These are phyloP conservation scores for Platyscelio sp. DNA, from an alignment of 2,888 invertebrate genomes.

Conservation along the genomic window DNA sequence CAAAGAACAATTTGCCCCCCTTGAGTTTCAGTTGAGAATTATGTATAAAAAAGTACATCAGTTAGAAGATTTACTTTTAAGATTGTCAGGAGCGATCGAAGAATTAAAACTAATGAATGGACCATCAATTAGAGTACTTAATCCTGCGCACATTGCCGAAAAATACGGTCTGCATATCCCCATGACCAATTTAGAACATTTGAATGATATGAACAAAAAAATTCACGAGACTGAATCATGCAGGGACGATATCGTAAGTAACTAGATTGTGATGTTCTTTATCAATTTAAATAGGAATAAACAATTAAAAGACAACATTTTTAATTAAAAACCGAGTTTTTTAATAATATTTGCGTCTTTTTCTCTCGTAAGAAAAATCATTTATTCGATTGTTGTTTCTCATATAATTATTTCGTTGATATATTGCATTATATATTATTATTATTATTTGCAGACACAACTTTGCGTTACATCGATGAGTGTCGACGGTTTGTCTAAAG, in stretches of 20 bases:
- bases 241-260: constrained; percentile 36
- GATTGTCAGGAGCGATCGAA: constrained; percentile 27
- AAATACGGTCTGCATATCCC: constrained; percentile 8
- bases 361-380: constrained; percentile 1
- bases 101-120: constrained; percentile 40
- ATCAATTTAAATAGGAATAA: constrained; percentile 8
- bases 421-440: background rate
- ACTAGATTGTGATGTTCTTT: constrained; percentile 14
- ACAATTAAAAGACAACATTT: too few relatives aligned
- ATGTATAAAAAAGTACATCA: constrained; percentile 5
- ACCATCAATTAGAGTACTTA: constrained; percentile 8
- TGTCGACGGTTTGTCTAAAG: constrained; percentile 18
- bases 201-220: constrained; percentile 25
- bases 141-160: constrained; percentile 26
- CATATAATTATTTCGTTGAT: constrained; percentile 6
- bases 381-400: constrained; percentile 3
- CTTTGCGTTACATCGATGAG: constrained; percentile 11
- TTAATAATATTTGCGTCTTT: background rate
- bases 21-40: constrained; percentile 15
- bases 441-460: constrained; percentile 19
- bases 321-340: too few relatives aligned
- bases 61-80: constrained; percentile 30
- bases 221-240: constrained; percentile 15
- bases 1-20: constrained; percentile 10
- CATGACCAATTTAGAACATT: constrained; percentile 16